A percentile compares a stretch with the other conserved stretches of the same genome.
Evolutionary conservation across 2,888 invertebrate genomes (phyloP).

Genomic region (Eilema depressum): DNA sequence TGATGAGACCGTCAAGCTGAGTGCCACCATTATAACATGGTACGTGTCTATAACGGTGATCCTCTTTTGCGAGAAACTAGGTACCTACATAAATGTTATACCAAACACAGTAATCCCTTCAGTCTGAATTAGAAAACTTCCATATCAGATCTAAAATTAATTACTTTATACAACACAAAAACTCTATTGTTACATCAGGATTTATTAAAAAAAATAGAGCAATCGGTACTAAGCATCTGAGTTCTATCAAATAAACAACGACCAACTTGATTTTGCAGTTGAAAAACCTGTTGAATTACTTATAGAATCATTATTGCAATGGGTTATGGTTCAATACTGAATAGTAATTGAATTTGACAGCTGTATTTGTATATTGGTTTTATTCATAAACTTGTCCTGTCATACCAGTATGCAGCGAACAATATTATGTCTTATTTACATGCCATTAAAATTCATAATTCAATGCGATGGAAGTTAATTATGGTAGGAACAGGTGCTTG

Average conservation of each 20-base stretch:
- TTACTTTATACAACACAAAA: constrained; percentile 49
- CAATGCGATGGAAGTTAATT: constrained; percentile 27
- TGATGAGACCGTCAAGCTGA: too few relatives aligned
- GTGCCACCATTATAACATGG: too few relatives aligned
- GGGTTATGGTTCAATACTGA: constrained; percentile 29
- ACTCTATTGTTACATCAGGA: constrained; percentile 47
- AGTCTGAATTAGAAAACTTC: constrained; percentile 35
- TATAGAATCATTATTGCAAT: constrained; percentile 30
- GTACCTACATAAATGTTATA: not conserved
- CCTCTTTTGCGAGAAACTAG: too few relatives aligned
- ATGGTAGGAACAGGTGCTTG: constrained; percentile 44
- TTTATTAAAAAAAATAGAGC: constrained; percentile 40
- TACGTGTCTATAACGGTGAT: too few relatives aligned
- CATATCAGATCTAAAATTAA: constrained; percentile 48
- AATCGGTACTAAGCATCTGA: constrained; percentile 32
- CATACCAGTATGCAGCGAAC: constrained; percentile 12
- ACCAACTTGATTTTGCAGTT: constrained; percentile 46
- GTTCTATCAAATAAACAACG: constrained; percentile 24
- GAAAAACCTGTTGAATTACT: constrained; percentile 32
- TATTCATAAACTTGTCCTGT: constrained; percentile 26
- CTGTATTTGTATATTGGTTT: constrained; percentile 42
- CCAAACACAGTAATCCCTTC: constrained; percentile 17
- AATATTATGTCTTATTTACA: constrained; percentile 17
- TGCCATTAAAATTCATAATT: constrained; percentile 13
- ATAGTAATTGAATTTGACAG: constrained; percentile 40